Evolutionary conservation across 2,113 vertebrate genomes (phyloP).

Genomic region (Ochotona princeps): DNA sequence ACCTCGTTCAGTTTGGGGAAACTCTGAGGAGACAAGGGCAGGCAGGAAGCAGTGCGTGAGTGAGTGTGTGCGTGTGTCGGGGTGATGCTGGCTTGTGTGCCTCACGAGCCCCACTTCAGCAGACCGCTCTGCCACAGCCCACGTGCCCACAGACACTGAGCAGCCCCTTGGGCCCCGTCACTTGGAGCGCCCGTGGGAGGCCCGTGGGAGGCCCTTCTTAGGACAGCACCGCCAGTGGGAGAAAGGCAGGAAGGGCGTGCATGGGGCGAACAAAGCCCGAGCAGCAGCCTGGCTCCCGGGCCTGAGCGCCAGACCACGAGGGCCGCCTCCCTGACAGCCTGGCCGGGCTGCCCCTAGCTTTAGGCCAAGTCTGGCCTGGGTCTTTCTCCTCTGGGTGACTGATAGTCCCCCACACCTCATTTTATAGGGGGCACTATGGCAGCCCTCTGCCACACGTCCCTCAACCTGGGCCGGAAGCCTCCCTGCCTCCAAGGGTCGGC

Average conservation of each 20-base stretch:
- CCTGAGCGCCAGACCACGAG: too few relatives aligned
- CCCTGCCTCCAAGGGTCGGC: neutral
- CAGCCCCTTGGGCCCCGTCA: too few relatives aligned
- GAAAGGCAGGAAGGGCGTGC: too few relatives aligned
- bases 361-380: neutral
- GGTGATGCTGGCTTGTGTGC: neutral
- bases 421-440: neutral
- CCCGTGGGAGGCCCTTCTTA: too few relatives aligned
- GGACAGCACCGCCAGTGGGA: too few relatives aligned
- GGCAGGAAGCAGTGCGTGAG: neutral
- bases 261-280: too few relatives aligned
- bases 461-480: neutral
- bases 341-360: neutral
- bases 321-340: too few relatives aligned
- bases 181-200: too few relatives aligned
- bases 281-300: neutral
- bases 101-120: too few relatives aligned
- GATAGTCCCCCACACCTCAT: neutral
- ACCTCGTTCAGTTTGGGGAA: constrained; percentile 92
- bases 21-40: constrained; percentile 86
- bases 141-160: too few relatives aligned
- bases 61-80: too few relatives aligned
- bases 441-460: accelerated
- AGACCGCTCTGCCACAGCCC: too few relatives aligned
- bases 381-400: neutral